Evolutionary conservation across 2,113 vertebrate species (phyloP).

Genomic region (Dasyprocta punctata): DNA sequence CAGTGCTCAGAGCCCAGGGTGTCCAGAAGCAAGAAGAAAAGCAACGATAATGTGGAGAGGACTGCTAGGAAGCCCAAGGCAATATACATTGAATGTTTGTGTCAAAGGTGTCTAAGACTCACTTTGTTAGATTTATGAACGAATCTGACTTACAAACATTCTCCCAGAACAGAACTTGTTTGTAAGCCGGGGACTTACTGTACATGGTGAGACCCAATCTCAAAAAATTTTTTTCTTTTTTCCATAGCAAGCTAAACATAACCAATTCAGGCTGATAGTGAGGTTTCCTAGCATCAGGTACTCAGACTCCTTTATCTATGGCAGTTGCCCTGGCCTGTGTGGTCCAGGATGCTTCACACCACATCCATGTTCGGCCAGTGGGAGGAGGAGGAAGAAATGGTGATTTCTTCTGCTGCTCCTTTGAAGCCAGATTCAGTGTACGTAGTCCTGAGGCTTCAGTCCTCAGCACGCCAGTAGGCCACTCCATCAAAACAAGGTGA

Average conservation of each 20-base stretch:
- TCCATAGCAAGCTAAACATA: background rate
- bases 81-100: background rate
- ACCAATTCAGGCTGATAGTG: background rate
- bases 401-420: background rate
- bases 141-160: background rate
- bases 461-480: background rate
- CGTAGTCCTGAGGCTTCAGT: background rate
- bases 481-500: background rate
- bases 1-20: background rate
- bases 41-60: background rate
- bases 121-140: background rate
- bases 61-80: background rate
- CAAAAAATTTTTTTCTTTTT: background rate
- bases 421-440: background rate
- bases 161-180: background rate
- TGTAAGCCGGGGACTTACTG: background rate
- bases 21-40: background rate
- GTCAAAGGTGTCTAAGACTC: background rate
- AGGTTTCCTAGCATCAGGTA: background rate
- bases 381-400: background rate
- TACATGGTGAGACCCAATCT: background rate
- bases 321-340: background rate
- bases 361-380: background rate
- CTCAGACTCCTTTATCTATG: background rate
- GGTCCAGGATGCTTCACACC: background rate